phyloP scores from a whole-genome alignment of 2,797 vertebrate genomes.

The Cygnus olor region DNA sequence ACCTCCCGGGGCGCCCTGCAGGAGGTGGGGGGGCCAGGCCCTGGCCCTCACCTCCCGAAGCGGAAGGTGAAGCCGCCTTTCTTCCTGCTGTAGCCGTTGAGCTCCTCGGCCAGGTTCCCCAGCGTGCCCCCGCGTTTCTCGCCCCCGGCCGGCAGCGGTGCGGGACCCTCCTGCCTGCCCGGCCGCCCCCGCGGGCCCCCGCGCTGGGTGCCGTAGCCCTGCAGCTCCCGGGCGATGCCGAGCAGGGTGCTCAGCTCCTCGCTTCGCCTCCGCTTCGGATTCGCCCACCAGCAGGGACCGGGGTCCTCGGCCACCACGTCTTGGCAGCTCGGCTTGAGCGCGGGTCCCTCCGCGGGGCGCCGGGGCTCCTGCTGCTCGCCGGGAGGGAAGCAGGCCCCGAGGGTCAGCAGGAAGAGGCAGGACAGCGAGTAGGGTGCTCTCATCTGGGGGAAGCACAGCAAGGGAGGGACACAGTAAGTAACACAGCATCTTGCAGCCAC shows the following conservation, averaged over 20 bases:
- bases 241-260: neutral
- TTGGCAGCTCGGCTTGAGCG: neutral
- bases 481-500: neutral
- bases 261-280: neutral
- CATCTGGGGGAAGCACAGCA: constrained; percentile 68
- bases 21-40: rapidly evolving
- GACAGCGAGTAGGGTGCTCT: constrained; percentile 5
- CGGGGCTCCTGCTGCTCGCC: neutral
- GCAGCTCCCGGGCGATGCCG: constrained; percentile 45
- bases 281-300: neutral
- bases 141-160: neutral
- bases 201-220: rapidly evolving
- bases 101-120: constrained; percentile 66
- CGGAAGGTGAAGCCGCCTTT: constrained; percentile 78
- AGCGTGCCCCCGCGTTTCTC: constrained; percentile 26
- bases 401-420: constrained; percentile 71
- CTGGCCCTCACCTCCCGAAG: constrained; percentile 65
- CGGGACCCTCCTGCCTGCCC: neutral
- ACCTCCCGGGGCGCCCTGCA: neutral
- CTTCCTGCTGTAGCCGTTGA: constrained; percentile 69
- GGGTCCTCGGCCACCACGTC: rapidly evolving
- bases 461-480: neutral
- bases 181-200: neutral
- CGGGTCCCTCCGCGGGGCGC: neutral
- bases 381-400: constrained; percentile 60